Percentiles rank a stretch among this genome's conserved stretches.
Conservation (phyloP, 2,113 vertebrate genomes). For the Aplodontia rufa region DNA sequence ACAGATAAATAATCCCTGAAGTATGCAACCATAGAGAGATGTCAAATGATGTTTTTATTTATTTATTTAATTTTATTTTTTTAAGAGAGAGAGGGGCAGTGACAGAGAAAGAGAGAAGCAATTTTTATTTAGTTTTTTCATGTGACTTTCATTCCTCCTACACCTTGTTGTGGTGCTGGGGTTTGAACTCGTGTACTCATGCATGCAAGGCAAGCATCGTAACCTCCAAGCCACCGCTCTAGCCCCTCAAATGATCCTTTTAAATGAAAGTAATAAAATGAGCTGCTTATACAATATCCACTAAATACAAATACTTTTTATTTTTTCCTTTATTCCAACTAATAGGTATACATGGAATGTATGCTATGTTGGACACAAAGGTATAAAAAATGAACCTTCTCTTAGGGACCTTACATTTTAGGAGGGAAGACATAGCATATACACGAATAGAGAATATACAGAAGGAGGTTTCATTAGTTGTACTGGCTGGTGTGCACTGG, state of each 20-base stretch:
- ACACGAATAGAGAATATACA: background rate
- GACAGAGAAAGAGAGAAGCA: no score
- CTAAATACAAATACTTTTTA: background rate
- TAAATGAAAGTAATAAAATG: background rate
- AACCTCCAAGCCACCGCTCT: no score
- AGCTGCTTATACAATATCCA: background rate
- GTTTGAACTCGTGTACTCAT: no score
- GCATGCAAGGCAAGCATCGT: no score
- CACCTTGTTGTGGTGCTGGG: no score
- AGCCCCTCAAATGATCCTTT: no score
- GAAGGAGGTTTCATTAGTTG: background rate
- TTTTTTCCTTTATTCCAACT: background rate
- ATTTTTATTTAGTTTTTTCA: no score
- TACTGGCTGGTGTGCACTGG: background rate
- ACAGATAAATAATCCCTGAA: background rate
- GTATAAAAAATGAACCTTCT: background rate
- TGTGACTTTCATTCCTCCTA: no score
- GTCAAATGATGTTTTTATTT: background rate
- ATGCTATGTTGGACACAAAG: background rate
- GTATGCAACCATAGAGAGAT: background rate
- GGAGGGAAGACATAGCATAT: background rate
- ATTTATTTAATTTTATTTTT: no score
- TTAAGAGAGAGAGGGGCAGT: no score
- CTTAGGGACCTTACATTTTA: background rate
- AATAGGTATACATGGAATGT: background rate